These are phyloP conservation scores for Plumapathes pennacea DNA, from an alignment of 92 coral and sea anemone species.

Conservation along the genomic window DNA sequence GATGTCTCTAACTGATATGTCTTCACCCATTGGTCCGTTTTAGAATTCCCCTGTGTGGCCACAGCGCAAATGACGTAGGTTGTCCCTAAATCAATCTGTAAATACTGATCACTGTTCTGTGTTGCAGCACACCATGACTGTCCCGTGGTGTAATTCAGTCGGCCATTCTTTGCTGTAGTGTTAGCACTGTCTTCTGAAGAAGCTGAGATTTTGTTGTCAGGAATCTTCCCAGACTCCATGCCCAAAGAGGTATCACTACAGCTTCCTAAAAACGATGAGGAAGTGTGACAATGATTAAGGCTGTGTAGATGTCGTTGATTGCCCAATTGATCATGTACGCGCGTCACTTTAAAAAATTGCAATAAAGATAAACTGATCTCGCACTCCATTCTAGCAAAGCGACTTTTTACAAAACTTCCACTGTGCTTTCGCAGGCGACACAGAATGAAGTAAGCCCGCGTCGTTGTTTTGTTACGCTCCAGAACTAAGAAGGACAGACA, in stretches of 20 bases:
- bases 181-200: not conserved
- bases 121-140: conserved; percentile 37
- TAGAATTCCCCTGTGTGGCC: conserved; percentile 35
- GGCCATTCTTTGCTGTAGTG: conserved; percentile 29
- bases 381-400: no score
- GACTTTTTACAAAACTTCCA: no score
- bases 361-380: no score
- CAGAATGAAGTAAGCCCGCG: no score
- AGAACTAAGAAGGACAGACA: no score
- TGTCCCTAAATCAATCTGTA: conserved; percentile 31
- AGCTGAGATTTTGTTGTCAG: conserved; percentile 10
- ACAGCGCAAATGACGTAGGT: conserved; percentile 30
- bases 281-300: no score
- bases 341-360: no score
- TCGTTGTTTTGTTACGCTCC: no score
- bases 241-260: conserved; percentile 26
- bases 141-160: conserved; percentile 5
- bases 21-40: conserved; percentile 31
- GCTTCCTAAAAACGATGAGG: conserved; percentile 14
- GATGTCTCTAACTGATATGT: conserved; percentile 5
- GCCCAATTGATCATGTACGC: no score
- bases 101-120: conserved; percentile 2
- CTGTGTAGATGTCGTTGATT: no score
- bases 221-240: not conserved
- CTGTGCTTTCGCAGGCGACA: no score